A percentile compares a stretch with the other conserved stretches of the same genome.
Evolutionary conservation across 2,113 vertebrate species (phyloP).

Genomic region (Isichthys henryi): DNA sequence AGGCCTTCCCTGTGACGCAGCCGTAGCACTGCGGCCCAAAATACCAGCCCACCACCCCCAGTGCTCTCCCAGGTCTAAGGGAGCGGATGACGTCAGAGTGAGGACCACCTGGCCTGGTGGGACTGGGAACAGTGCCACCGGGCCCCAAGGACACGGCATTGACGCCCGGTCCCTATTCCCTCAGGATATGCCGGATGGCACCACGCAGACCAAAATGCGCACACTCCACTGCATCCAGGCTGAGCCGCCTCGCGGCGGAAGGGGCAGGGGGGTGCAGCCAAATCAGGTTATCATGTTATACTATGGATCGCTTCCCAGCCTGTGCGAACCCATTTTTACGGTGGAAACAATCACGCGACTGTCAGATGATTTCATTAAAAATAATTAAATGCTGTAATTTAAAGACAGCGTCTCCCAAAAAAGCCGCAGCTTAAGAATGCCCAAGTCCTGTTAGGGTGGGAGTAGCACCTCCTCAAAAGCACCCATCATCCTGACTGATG

Average conservation of each 20-base stretch:
- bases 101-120: not conserved
- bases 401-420: not conserved
- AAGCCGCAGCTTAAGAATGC: not conserved
- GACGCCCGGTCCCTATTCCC: not conserved
- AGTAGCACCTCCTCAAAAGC: not conserved
- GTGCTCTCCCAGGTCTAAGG: not conserved
- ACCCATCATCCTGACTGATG: not conserved
- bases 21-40: not conserved
- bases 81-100: not conserved
- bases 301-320: not conserved
- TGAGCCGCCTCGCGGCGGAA: not conserved
- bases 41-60: not conserved
- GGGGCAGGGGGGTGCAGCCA: not conserved
- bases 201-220: not conserved
- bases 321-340: not conserved
- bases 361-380: not conserved
- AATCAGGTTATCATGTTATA: not conserved
- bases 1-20: not conserved
- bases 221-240: not conserved
- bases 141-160: not conserved
- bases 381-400: not conserved
- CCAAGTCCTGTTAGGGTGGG: not conserved
- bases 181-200: not conserved
- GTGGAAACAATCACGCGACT: not conserved
- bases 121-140: not conserved